Evolutionary conservation across 23 tunicate species (phyloP), one percentile per base, ranked within the genome.

Genomic region (Phallusia fumigata): DNA sequence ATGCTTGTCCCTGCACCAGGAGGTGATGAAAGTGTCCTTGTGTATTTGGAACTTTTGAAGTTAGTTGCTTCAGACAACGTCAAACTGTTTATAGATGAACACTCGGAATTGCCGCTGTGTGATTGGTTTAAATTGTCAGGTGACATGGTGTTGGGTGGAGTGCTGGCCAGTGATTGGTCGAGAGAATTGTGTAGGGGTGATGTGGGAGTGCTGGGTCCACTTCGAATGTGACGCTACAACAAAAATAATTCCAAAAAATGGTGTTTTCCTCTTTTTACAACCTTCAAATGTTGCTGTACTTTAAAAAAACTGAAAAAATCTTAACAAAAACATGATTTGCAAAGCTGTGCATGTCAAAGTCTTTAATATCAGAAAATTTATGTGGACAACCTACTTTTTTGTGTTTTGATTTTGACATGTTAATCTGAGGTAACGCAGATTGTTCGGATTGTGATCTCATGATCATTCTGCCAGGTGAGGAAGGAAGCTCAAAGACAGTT

Each of bases 371-470:
- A n/a, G n/a, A n/a, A n/a, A n/a, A n/a, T n/a, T n/a, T n/a, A n/a
- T n/a, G n/a, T n/a, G n/a, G n/a, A n/a, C n/a, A n/a, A 30, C 31
- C 32, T 24, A 85, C 88, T 76, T 85, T 85, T 72, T 85, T 85
- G 19, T 33, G 81, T 64, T 79, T 78, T 21, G 80, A 19, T 35
- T 80, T 86, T 30, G 58, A 0, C 36, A 81, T 16, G 45, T 75
- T 86, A 3, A 86, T 22, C 47, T 80, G 82, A 18, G 91, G 91
- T 33, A 87, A 32, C 5, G 91, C 86, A 21, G 65, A 65, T 64
- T 87, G 85, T 19, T 76, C 91, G 19, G 91, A 82, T 33, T 35
- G 86, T 11, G 91, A 82, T 11, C 91, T 76, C 73, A 79, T 79
- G 30, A 33, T 79, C 83, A 79, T 79, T 65, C 32, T 84, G 19